Evolutionary conservation across 1,140 invertebrate species (phyloP).

Genomic region (Papilio helenus): DNA sequence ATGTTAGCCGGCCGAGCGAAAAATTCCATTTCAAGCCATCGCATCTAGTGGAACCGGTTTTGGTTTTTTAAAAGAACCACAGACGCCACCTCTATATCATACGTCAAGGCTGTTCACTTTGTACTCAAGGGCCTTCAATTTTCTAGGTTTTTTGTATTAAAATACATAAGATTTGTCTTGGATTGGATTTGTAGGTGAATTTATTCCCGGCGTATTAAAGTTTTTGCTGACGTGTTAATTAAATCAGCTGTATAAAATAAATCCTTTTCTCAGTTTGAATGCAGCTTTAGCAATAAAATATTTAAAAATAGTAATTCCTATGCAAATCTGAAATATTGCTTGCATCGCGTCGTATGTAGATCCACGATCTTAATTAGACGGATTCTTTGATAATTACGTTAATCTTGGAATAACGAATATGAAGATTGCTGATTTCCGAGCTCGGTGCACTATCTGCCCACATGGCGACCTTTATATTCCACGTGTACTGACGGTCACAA

Average conservation of each 20-base stretch:
- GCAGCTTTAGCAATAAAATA: neutral
- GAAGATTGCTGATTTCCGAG: conserved; percentile 66
- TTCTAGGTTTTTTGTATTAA: conserved; percentile 8
- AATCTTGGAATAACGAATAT: conserved; percentile 68
- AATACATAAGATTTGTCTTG: neutral
- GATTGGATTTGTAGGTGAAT: neutral
- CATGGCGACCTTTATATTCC: conserved; percentile 53
- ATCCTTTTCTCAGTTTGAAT: neutral
- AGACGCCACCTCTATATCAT: conserved; percentile 33
- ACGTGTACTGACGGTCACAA: conserved; percentile 46
- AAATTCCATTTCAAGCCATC: conserved; percentile 69
- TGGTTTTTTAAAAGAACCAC: conserved; percentile 53
- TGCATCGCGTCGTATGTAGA: conserved; percentile 50
- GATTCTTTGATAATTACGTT: conserved; percentile 61
- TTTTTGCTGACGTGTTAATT: neutral
- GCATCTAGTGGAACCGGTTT: conserved; percentile 67
- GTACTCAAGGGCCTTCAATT: conserved; percentile 24
- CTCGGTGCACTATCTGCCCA: conserved; percentile 46
- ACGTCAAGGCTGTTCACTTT: conserved; percentile 32
- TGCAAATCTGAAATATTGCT: neutral
- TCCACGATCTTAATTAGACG: conserved; percentile 68
- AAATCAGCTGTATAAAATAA: neutral
- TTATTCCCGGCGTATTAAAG: neutral
- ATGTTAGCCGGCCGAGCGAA: conserved; percentile 46
- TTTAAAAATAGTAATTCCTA: neutral